Conservation (phyloP, 37 sponge, comb jelly and placozoan genomes). For the Agelas oroides region DNA sequence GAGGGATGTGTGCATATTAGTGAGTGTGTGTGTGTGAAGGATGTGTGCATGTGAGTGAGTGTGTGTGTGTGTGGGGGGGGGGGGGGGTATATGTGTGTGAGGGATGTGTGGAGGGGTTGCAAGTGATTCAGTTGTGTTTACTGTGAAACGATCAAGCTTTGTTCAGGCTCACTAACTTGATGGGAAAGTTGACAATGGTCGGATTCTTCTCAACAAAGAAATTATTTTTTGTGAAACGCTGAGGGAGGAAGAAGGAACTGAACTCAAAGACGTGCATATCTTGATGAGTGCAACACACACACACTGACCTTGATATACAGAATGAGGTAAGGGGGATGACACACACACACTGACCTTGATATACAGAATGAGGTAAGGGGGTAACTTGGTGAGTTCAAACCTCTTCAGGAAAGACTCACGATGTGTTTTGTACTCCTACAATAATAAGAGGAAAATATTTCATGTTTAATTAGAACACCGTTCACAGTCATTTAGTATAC, state of each 20-base stretch:
- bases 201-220: conserved; percentile 98
- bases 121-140: no score
- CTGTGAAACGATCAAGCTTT: no score
- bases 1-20: no score
- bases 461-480: neutral
- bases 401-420: conserved; percentile 86
- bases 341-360: conserved; percentile 67
- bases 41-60: no score
- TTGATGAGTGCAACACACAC: neutral
- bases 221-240: conserved; percentile 97
- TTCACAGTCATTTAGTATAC: conserved; percentile 15
- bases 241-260: no score
- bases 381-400: conserved; percentile 92
- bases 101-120: no score
- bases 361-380: conserved; percentile 92
- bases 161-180: conserved; percentile 73
- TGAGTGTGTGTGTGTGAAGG: neutral
- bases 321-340: neutral
- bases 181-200: conserved; percentile 99
- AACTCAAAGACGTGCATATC: no score
- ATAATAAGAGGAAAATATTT: neutral
- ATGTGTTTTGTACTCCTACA: conserved; percentile 94
- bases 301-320: conserved; percentile 72
- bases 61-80: no score
- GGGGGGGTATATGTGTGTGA: no score